These are phyloP conservation scores for Sisyra terminalis DNA, from an alignment of 2,888 invertebrate species.

Conservation along the genomic window DNA sequence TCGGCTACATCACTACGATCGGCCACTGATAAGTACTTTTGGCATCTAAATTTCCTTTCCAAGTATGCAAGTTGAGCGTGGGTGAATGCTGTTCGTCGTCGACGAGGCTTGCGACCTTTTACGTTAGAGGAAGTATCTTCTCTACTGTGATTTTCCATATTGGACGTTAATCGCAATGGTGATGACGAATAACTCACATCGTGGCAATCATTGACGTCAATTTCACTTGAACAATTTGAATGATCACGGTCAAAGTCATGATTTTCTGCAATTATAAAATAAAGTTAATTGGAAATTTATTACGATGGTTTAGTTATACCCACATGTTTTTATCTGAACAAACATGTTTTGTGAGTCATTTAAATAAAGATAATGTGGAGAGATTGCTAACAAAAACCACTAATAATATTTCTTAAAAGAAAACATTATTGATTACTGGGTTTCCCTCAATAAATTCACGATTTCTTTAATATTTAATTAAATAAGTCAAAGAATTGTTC, in stretches of 20 bases:
- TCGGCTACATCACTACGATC: constrained; percentile 88
- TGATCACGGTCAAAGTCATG: constrained; percentile 5
- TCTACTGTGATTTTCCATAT: not conserved
- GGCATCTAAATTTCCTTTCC: constrained; percentile 82
- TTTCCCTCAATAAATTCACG: too few species aligned
- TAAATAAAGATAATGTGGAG: too few species aligned
- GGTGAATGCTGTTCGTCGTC: constrained; percentile 81
- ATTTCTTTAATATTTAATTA: too few species aligned
- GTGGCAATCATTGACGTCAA: constrained; percentile 7
- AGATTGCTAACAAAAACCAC: too few species aligned
- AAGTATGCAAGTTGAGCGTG: constrained; percentile 85
- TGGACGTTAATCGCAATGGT: not conserved
- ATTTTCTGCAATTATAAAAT: constrained; percentile 6
- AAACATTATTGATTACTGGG: too few species aligned
- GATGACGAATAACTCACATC: not conserved
- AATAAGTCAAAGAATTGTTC: too few species aligned
- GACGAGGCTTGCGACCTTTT: constrained; percentile 59
- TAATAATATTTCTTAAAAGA: too few species aligned
- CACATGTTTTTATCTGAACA: too few species aligned
- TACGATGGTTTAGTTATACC: too few species aligned
- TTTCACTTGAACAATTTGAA: constrained; percentile 6
- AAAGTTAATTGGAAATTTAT: too few species aligned
- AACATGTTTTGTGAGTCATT: too few species aligned
- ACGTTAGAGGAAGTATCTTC: constrained; percentile 19
- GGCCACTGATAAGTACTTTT: constrained; percentile 86